Evolutionary conservation across 37 sponge, comb jelly and placozoan species (phyloP).

Genomic region (Chondrosia reniformis): DNA sequence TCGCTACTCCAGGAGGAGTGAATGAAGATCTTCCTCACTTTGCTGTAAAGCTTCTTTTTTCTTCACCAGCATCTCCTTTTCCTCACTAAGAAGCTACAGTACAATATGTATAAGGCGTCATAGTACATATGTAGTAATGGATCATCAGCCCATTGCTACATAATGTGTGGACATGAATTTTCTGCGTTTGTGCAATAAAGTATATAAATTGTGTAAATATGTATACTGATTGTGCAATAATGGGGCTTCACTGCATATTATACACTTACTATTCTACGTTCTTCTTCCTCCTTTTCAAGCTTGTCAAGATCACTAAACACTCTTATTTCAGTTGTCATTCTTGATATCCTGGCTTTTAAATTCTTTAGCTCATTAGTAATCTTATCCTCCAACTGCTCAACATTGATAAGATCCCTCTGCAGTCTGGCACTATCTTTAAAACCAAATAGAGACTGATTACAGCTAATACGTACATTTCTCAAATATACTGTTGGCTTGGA

Average conservation of each 20-base stretch:
- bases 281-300: conserved; percentile 42
- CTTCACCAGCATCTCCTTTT: conserved; percentile 41
- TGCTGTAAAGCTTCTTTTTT: conserved; percentile 38
- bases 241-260: neutral
- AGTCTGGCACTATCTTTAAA: conserved; percentile 66
- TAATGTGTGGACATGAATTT: too few species aligned
- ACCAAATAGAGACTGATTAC: too few species aligned
- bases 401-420: conserved; percentile 57
- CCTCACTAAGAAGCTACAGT: conserved; percentile 49
- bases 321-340: conserved; percentile 62
- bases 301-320: conserved; percentile 49
- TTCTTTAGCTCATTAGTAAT: conserved; percentile 65
- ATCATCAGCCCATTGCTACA: too few species aligned
- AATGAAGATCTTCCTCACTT: conserved; percentile 37
- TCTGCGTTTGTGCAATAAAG: too few species aligned
- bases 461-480: too few species aligned
- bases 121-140: too few species aligned
- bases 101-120: too few species aligned
- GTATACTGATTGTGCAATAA: neutral
- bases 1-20: neutral
- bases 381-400: conserved; percentile 86
- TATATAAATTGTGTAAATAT: neutral
- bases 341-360: conserved; percentile 48
- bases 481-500: too few species aligned
- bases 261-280: conserved; percentile 32